Evolutionary conservation across 2,888 invertebrate species (phyloP).

Genomic region (Rhingia campestris): DNA sequence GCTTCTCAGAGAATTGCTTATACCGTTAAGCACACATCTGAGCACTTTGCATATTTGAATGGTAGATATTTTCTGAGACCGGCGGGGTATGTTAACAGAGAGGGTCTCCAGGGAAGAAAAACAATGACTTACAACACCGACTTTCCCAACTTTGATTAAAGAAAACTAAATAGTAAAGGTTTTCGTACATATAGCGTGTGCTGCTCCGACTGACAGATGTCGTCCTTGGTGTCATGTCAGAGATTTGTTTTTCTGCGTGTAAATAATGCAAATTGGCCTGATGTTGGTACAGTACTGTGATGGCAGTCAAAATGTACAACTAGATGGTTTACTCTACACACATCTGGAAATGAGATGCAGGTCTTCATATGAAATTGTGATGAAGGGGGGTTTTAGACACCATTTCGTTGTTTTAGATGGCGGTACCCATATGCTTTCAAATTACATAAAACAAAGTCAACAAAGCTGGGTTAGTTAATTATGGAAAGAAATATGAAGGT

Average conservation of each 20-base stretch:
- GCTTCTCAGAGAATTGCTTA: constrained; percentile 3
- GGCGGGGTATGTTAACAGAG: background rate
- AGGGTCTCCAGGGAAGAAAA: constrained; percentile 3
- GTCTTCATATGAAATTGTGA: constrained; percentile 2
- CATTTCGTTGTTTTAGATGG: no score
- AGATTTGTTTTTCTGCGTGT: constrained; percentile 48
- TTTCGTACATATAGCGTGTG: background rate
- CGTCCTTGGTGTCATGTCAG: constrained; percentile 36
- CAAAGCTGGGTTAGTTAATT: no score
- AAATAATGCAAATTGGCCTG: constrained; percentile 68
- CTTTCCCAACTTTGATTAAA: constrained; percentile 58
- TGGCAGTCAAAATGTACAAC: constrained; percentile 19
- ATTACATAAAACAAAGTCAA: no score
- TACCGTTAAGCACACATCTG: background rate
- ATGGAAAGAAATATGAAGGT: no score
- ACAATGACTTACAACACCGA: constrained; percentile 24
- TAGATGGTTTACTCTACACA: constrained; percentile 1
- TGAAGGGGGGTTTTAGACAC: background rate
- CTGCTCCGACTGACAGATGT: background rate
- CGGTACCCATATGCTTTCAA: no score
- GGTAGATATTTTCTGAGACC: background rate
- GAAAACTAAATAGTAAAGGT: constrained; percentile 50
- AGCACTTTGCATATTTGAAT: constrained; percentile 12
- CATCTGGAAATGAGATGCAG: background rate
- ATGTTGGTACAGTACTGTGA: constrained; percentile 59